Evolutionary conservation across 53 echinoderm and acorn worm species (phyloP).

Genomic region (Echinarachnius parma): DNA sequence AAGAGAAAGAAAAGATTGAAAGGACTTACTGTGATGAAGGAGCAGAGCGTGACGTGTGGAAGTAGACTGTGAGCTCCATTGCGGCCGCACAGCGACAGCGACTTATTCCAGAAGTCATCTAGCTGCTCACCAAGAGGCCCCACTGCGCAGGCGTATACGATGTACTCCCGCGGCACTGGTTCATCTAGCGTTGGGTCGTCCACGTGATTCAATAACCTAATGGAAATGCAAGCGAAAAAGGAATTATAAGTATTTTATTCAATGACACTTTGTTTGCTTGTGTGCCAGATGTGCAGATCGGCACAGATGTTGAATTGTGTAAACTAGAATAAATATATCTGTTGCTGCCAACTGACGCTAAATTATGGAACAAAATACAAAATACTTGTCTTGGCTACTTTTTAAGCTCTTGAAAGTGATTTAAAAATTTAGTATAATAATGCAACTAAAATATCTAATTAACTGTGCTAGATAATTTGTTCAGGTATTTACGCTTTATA

Average conservation of each 20-base stretch:
- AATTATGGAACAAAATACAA: no score
- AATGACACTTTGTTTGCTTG: no score
- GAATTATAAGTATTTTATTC: neutral
- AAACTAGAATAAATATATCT: no score
- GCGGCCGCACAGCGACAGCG: constrained; percentile 78
- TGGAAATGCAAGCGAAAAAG: neutral
- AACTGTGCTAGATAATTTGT: no score
- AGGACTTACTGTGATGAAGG: constrained; percentile 81
- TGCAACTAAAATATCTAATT: no score
- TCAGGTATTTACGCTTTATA: no score
- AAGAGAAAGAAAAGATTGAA: neutral
- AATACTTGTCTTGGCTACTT: no score
- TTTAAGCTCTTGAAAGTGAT: no score
- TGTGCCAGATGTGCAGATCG: no score
- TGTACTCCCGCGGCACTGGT: constrained; percentile 74
- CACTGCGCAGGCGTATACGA: constrained; percentile 92
- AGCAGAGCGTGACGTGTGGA: constrained; percentile 94
- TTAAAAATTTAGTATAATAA: no score
- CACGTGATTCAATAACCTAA: constrained; percentile 88
- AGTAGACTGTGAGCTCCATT: constrained; percentile 91
- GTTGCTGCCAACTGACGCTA: no score
- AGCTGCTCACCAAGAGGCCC: constrained; percentile 83
- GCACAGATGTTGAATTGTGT: no score
- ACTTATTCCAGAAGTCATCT: constrained; percentile 93
- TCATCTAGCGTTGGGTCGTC: constrained; percentile 86